Evolutionary conservation across 2,888 invertebrate species (phyloP).

Genomic region (Catotricha subobsoleta): DNA sequence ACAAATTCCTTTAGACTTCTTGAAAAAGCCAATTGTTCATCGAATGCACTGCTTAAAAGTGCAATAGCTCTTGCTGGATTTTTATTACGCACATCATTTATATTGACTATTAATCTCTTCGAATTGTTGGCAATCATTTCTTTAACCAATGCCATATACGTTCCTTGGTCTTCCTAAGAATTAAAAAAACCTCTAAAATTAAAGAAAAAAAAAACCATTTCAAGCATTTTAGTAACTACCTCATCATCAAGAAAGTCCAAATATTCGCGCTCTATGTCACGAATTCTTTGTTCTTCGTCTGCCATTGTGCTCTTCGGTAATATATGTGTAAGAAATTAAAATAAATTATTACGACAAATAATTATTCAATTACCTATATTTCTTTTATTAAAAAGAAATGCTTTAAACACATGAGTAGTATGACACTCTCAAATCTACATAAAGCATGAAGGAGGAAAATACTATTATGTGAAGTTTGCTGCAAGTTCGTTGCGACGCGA

Average conservation of each 20-base stretch:
- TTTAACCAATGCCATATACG: constrained; percentile 71
- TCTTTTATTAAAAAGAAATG: too few relatives aligned
- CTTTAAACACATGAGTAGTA: too few relatives aligned
- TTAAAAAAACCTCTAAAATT: neutral
- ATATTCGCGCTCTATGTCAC: constrained; percentile 80
- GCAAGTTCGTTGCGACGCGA: too few relatives aligned
- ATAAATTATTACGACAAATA: too few relatives aligned
- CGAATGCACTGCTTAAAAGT: constrained; percentile 68
- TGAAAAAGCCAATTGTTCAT: constrained; percentile 83
- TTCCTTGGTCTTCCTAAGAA: constrained; percentile 72
- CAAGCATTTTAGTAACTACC: constrained; percentile 35
- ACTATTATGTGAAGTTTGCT: too few relatives aligned
- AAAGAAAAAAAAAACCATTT: neutral
- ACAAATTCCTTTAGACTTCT: constrained; percentile 81
- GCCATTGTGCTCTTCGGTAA: too few relatives aligned
- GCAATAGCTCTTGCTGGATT: constrained; percentile 59
- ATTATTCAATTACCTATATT: too few relatives aligned
- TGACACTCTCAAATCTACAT: too few relatives aligned
- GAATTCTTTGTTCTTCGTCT: constrained; percentile 58
- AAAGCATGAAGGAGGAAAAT: too few relatives aligned
- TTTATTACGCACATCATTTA: constrained; percentile 82
- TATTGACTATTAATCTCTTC: constrained; percentile 66
- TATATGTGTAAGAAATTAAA: too few relatives aligned
- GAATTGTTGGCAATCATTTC: constrained; percentile 77
- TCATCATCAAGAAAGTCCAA: constrained; percentile 93